Evolutionary conservation across 2,113 vertebrate genomes (phyloP), one percentile per base, ranked within the genome.

Genomic region (Parus major): DNA sequence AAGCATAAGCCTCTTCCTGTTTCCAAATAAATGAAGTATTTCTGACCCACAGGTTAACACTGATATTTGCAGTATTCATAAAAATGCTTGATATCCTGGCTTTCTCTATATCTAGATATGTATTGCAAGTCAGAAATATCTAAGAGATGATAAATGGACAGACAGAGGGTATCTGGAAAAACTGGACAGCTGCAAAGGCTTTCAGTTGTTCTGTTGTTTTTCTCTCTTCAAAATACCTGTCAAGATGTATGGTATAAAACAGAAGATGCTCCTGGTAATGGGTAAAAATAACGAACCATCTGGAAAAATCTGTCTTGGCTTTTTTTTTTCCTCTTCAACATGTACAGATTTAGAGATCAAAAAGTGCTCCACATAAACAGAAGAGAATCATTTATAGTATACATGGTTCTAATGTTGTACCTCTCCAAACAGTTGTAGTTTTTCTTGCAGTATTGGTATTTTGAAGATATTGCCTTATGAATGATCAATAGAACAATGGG

Each of bases 21-120:
- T 95, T 90, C 68, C 66, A 92, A 91, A 95, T 27, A 94, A 72
- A 87, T 63, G 7, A 57, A 90, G 82, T 86, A 47, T 31, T 77
- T 80, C 55, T 91, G 75, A 65, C 63, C 36, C 27, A 80, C 4
- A 91, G 23, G 16, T 87, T 85, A 87, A 61, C 29, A 42, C 29
- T 90, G 39, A 85, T 66, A 86, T 80, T 80, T 59, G 21, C 50
- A 70, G 13, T 47, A 76, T 35, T 76, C 55, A 80, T 59, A 36
- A 82, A 95, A 91, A 90, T 72, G 20, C 76, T 28, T 57, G 24
- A 69, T 77, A 82, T 5, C 4, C 35, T 86, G 13, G 8, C 39
- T 90, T 90, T 57, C 39, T 90, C 56, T 68, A 22, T 44, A 15
- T 69, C 39, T 79, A 57, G 57, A 42, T 69, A 76, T 5, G 12